A percentile compares a stretch with the other conserved stretches of the same genome.
Conservation (phyloP, 2,888 invertebrate species). For the Alloplasta piceator region DNA sequence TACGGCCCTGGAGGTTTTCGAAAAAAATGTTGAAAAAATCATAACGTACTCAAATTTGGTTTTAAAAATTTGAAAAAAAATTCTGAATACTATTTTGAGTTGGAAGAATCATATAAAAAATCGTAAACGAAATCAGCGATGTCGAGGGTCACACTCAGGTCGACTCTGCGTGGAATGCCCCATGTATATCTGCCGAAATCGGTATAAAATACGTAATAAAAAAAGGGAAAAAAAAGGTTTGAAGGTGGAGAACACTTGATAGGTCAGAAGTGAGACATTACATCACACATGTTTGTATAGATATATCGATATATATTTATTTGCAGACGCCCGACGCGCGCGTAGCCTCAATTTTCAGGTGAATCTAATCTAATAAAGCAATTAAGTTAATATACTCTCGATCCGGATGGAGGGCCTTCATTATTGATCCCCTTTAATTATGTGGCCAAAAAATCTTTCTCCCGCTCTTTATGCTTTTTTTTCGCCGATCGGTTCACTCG, state of each 20-base stretch:
- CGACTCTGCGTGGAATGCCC: too few relatives aligned
- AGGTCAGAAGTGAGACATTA: slow-evolving; percentile 50
- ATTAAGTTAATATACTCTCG: slow-evolving; percentile 79
- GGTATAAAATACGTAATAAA: neutral
- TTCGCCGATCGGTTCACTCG: slow-evolving; percentile 61
- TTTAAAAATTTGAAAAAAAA: too few relatives aligned
- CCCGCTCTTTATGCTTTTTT: slow-evolving; percentile 54
- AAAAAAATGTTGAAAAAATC: too few relatives aligned
- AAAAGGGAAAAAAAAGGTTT: slow-evolving; percentile 8
- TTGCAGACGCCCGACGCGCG: slow-evolving; percentile 56
- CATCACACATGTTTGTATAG: slow-evolving; percentile 12
- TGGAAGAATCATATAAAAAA: too few relatives aligned
- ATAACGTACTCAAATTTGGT: too few relatives aligned
- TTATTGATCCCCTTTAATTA: slow-evolving; percentile 82
- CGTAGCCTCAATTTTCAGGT: slow-evolving; percentile 67
- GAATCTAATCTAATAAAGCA: slow-evolving; percentile 80
- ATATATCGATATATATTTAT: too few relatives aligned
- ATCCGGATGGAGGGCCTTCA: slow-evolving; percentile 75
- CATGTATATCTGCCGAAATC: too few relatives aligned
- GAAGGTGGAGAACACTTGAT: slow-evolving; percentile 25
- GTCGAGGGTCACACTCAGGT: too few relatives aligned
- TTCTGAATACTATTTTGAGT: too few relatives aligned
- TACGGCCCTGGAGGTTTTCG: too few relatives aligned
- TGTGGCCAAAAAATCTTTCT: slow-evolving; percentile 68
- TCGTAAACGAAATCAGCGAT: too few relatives aligned